Base-by-base conservation (phyloP, 2,113 vertebrate genomes). In the Orthonyx spaldingii region DNA sequence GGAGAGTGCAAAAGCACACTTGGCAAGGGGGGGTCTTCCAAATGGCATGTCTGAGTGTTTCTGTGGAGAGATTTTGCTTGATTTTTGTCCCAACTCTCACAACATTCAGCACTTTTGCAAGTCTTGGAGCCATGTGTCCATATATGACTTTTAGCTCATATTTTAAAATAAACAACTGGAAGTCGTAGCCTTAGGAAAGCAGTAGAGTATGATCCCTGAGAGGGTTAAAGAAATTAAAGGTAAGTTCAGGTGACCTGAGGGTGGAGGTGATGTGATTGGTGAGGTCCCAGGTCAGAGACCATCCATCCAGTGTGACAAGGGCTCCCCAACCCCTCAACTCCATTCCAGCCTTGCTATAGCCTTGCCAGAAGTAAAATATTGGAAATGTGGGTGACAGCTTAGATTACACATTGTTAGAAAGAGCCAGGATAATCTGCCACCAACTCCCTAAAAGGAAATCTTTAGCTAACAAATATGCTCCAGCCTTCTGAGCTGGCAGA, bases 381-480 rank as follows among this genome's bases (percentile, higher is more conserved):
- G 93, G 84, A 85, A 94, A 93, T 8, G 63, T 91, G 78, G 74
- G 95, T 96, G 93, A 90, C 93, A 96, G 75, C 55, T 94, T 77
- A 80, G 90, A 84, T 96, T 93, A 94, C 82, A 88, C 65, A 66
- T 84, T 7, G 7, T 60, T 81, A 56, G 69, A 90, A 89, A 90
- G n/a, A 90, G 57, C 63, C 74, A 87, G 63, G 87, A 78, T 91
- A 94, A 91, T 94, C 84, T 89, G 77, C 70, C 0, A 0, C 65
- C 39, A 90, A 55, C 49, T 95, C 85, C 89, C 84, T 95, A 90
- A 93, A 95, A 94, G 79, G 93, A 96, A 95, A 94, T 69, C 78
- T 90, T 95, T 64, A 92, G 69, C 80, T 94, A 75, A 91, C 74
- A 86, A 95, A 87, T 80, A 72, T 21, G 76, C 53, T 91, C 6